Evolutionary conservation across 1,140 invertebrate species (phyloP), one percentile per base, ranked within the genome.

Genomic region (Macrobrachium rosenbergii): DNA sequence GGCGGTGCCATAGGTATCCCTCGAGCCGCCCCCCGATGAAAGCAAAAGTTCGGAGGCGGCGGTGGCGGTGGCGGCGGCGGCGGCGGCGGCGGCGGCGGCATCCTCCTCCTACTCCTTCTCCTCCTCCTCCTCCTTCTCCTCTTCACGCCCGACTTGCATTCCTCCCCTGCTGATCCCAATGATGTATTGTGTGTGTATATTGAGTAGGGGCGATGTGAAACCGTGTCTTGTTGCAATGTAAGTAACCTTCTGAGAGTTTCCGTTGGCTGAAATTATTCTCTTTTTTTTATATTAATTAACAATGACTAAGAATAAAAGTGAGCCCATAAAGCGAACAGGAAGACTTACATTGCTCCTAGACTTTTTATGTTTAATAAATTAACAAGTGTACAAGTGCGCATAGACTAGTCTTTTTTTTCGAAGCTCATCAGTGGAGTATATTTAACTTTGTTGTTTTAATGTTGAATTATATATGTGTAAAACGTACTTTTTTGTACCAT

Each of bases 381-480:
- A 81, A 81, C 84, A 63, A 81, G 84, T 87, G 84, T 87, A 75
- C 84, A 87, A 87, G 84, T 87, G 84, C 78, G 67, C 28, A 63
- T 87, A 87, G 84, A 72, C 84, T 87, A 87, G 84, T 87, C 84
- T 75, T 81, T 81, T 80, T 52, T 52, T 52, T 8, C 52, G 52
- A 87, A 81, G 78, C 78, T 87, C 84, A 81, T 87, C 75, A 43
- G 72, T 73, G 78, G 78, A 80, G 21, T 87, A 73, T 87, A 87
- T 87, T 81, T 75, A 87, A 81, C 64, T 83, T 77, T 87, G 77
- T 87, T 86, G 76, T 81, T 87, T 87, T 69, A 69, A 81, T 87
- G 84, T 87, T 87, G 67, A 87, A 80, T 80, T 80, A 80, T 85
- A 79, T 87, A 73, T 87, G 78, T 87, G 84, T 87, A 62, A 81